Conservation (phyloP, 2,797 vertebrate genomes). For the Dromococcyx pavoninus region DNA sequence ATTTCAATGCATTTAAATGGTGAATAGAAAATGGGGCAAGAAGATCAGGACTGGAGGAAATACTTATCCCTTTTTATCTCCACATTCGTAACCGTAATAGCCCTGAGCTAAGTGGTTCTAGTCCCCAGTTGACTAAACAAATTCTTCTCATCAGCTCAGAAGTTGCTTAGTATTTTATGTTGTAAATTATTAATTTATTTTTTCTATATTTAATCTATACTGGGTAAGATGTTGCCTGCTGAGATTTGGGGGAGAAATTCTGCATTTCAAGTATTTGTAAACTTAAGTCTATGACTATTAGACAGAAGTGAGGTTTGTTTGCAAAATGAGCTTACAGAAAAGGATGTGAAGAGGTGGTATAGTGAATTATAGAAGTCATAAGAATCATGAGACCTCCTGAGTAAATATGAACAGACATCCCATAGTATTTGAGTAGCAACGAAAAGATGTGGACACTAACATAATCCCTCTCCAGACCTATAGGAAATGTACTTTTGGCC, state of each 20-base stretch:
- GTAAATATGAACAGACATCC: neutral
- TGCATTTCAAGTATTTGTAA: neutral
- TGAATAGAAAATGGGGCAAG: neutral
- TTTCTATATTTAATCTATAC: slow-evolving; percentile 3
- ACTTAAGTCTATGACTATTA: neutral
- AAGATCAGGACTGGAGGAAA: neutral
- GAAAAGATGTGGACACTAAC: neutral
- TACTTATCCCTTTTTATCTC: neutral
- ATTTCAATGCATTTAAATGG: neutral
- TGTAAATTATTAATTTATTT: slow-evolving; percentile 14
- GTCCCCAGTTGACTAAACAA: slow-evolving; percentile 22
- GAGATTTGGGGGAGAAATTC: neutral
- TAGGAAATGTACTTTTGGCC: neutral
- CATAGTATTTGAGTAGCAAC: neutral
- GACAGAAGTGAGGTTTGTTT: neutral
- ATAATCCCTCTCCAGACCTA: neutral
- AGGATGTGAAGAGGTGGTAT: neutral
- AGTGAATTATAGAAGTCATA: neutral
- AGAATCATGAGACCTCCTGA: neutral
- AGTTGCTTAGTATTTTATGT: slow-evolving; percentile 1
- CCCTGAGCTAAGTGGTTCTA: neutral
- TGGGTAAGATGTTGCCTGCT: neutral
- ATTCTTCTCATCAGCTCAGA: slow-evolving; percentile 20
- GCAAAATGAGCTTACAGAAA: neutral
- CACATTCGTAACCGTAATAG: neutral